Percentiles rank a stretch among this genome's conserved stretches.
Conservation (phyloP, 2,797 vertebrate species). For the Crocidura indochinensis region DNA sequence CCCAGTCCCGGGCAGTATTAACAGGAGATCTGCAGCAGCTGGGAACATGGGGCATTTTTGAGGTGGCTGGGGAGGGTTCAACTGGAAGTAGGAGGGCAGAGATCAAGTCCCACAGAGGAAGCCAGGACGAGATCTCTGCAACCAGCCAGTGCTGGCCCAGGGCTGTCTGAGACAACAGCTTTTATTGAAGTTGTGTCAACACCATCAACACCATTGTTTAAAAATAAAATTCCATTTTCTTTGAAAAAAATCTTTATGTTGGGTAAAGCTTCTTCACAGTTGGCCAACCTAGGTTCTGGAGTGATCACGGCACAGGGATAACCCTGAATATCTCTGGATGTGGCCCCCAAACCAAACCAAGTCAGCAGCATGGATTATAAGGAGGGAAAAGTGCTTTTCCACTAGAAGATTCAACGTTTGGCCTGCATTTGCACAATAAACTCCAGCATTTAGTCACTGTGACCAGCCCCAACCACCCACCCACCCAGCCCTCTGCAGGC, state of each 20-base stretch:
- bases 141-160: too few species aligned
- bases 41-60: too few species aligned
- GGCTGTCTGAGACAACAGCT: conserved; percentile 90
- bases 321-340: too few species aligned
- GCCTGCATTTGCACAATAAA: background rate
- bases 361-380: background rate
- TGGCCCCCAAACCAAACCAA: background rate
- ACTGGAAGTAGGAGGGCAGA: too few species aligned
- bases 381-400: background rate
- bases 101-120: too few species aligned
- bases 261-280: too few species aligned
- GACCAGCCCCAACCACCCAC: background rate
- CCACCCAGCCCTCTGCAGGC: background rate
- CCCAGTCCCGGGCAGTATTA: background rate
- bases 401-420: background rate
- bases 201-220: conserved; percentile 96
- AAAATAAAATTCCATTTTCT: conserved; percentile 91
- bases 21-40: too few species aligned
- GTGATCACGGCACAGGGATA: too few species aligned
- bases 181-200: conserved; percentile 97
- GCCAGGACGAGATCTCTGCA: too few species aligned
- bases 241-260: too few species aligned
- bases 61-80: too few species aligned
- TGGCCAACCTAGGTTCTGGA: too few species aligned
- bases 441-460: background rate